A percentile compares a stretch with the other conserved stretches of the same genome.
These are phyloP conservation scores for Vulpes ferrilata DNA, from an alignment of 2,113 vertebrate genomes.

Conservation along the genomic window DNA sequence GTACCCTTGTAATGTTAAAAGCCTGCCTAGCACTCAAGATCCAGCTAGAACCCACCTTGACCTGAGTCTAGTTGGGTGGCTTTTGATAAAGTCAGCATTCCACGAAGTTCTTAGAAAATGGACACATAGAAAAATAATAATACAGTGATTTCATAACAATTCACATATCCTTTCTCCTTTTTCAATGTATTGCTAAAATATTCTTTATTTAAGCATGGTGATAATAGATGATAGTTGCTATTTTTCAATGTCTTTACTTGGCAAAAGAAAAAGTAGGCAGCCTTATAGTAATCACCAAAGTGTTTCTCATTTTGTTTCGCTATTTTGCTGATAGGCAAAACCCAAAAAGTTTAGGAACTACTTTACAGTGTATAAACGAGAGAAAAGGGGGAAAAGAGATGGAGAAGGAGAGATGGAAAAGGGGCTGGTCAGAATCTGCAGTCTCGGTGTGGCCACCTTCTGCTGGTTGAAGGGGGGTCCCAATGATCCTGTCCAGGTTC, in stretches of 20 bases:
- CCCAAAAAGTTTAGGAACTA: background rate
- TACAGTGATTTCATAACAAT: background rate
- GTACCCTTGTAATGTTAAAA: background rate
- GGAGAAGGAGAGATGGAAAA: background rate
- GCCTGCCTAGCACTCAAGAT: background rate
- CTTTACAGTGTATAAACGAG: background rate
- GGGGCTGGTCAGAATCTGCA: background rate
- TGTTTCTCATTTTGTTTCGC: background rate
- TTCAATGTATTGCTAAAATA: background rate
- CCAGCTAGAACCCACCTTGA: background rate
- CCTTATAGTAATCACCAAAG: background rate
- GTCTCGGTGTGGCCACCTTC: background rate
- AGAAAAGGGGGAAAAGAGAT: background rate
- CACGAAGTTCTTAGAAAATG: background rate
- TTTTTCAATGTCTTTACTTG: background rate
- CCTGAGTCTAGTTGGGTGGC: background rate
- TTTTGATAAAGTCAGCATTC: background rate
- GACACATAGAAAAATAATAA: background rate
- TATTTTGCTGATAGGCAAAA: background rate
- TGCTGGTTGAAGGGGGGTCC: background rate
- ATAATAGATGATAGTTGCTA: background rate
- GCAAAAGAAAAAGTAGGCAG: conserved; percentile 7
- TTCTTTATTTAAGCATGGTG: background rate
- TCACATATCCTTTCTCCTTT: background rate
- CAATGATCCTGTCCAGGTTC: background rate